Evolutionary conservation across 2,797 vertebrate species (phyloP).

Genomic region (Paramormyrops hopkinsi): DNA sequence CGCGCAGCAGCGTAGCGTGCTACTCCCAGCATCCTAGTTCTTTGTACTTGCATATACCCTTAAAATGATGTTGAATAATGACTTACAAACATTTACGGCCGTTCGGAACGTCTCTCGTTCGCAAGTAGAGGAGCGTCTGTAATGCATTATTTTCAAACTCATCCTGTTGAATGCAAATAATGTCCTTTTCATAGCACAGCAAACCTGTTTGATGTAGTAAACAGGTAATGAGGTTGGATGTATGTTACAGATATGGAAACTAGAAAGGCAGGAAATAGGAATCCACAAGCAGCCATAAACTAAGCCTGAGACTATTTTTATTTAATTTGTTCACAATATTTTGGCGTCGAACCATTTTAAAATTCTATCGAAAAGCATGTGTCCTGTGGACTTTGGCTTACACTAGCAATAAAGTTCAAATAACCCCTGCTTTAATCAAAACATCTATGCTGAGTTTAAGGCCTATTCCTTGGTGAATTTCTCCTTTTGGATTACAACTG

Average conservation of each 20-base stretch:
- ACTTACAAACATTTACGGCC: too few species aligned
- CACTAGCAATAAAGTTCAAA: background rate
- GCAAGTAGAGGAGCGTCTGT: background rate
- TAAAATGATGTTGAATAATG: background rate
- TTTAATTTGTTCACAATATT: background rate
- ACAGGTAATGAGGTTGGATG: background rate
- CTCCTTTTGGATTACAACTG: background rate
- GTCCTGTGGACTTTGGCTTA: background rate
- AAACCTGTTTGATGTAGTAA: background rate
- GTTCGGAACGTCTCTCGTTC: background rate
- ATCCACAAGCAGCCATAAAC: background rate
- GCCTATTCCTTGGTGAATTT: conserved; percentile 1
- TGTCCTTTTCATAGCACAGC: background rate
- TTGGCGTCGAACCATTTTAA: background rate
- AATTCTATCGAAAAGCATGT: background rate
- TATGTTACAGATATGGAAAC: background rate
- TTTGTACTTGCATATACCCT: background rate
- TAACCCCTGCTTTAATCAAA: background rate
- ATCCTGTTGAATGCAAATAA: background rate
- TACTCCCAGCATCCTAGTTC: background rate
- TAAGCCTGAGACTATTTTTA: background rate
- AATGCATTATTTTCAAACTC: background rate
- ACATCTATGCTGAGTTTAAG: conserved; percentile 5
- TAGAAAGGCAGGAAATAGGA: background rate
- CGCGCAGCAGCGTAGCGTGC: too few species aligned